Conservation (phyloP, 2,797 vertebrate species). For the Protonibea diacanthus region DNA sequence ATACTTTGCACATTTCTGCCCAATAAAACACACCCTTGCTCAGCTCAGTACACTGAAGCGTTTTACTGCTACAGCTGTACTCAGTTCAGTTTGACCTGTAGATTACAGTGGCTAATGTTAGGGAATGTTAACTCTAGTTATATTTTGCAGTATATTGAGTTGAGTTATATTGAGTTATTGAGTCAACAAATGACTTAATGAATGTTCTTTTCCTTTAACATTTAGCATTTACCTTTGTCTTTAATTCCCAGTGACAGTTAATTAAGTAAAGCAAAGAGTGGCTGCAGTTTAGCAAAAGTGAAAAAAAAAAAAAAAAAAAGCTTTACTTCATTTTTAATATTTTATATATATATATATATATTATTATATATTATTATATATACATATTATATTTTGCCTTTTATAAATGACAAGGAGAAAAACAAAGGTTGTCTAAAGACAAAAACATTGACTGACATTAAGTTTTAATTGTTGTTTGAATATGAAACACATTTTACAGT, state of each 20-base stretch:
- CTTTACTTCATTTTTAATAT: neutral
- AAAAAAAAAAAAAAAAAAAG: too few species aligned
- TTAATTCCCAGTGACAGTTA: neutral
- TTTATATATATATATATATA: too few species aligned
- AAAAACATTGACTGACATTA: slow-evolving; percentile 1
- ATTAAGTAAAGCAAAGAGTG: neutral
- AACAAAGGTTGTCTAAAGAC: neutral
- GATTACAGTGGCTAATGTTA: neutral
- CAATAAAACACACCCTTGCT: neutral
- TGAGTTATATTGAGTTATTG: neutral
- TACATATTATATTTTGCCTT: neutral
- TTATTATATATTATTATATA: too few species aligned
- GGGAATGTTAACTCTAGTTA: too few species aligned
- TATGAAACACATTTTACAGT: neutral
- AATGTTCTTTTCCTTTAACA: neutral
- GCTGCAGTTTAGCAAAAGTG: neutral
- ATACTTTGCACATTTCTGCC: too few species aligned
- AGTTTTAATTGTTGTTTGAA: slow-evolving; percentile 4
- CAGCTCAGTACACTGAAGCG: neutral
- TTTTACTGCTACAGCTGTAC: neutral
- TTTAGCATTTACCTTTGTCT: neutral
- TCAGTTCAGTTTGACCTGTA: neutral
- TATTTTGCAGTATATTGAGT: too few species aligned
- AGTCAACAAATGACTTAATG: neutral
- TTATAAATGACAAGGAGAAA: neutral